Evolutionary conservation across 2,888 invertebrate genomes (phyloP).

Genomic region (Melanargia galathea): DNA sequence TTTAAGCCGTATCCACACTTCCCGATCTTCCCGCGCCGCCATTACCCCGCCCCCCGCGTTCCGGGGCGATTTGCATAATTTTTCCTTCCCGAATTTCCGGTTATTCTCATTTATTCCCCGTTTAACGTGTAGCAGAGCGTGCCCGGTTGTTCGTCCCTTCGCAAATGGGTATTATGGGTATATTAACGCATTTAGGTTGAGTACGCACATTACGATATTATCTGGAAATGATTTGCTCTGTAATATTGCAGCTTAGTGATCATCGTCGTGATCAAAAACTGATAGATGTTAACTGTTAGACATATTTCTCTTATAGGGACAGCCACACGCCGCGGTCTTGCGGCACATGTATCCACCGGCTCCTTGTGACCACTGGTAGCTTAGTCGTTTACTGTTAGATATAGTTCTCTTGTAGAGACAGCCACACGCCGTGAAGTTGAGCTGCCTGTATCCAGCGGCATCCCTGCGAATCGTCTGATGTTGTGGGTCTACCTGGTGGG

Average conservation of each 20-base stretch:
- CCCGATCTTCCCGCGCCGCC: conserved; percentile 34
- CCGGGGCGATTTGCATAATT: conserved; percentile 47
- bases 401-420: no score
- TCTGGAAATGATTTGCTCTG: conserved; percentile 18
- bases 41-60: conserved; percentile 42
- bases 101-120: conserved; percentile 44
- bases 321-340: no score
- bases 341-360: no score
- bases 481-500: no score
- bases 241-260: conserved; percentile 10
- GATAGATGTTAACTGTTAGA: no score
- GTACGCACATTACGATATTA: conserved; percentile 20
- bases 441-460: no score
- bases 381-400: no score
- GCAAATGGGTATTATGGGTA: conserved; percentile 29
- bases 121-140: conserved; percentile 35
- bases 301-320: no score
- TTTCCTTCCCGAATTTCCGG: conserved; percentile 45
- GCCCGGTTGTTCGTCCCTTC: conserved; percentile 35
- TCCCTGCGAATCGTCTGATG: no score
- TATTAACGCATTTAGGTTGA: conserved; percentile 29
- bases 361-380: no score
- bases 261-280: no score
- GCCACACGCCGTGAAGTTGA: no score
- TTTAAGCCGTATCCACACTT: conserved; percentile 39